Conservation (phyloP, 2,797 vertebrate species). For the Craterocephalus amniculus region DNA sequence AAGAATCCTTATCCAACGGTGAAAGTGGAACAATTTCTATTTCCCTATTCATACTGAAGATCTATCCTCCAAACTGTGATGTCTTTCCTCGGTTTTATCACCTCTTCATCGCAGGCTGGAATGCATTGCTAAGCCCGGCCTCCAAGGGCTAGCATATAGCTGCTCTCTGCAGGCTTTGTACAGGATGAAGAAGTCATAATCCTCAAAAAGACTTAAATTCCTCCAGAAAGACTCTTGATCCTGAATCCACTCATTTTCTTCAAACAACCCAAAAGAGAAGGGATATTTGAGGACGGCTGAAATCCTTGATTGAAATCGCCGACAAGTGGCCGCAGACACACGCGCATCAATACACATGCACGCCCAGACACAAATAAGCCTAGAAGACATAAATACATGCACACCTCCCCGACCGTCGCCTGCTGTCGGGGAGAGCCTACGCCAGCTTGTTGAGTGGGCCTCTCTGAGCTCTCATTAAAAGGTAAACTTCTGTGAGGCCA, state of each 20-base stretch:
- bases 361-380: conserved; percentile 38
- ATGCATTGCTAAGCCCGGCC: conserved; percentile 74
- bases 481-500: conserved; percentile 85
- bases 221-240: conserved; percentile 88
- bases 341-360: conserved; percentile 17
- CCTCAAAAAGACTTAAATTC: conserved; percentile 90
- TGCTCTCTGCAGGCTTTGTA: conserved; percentile 82
- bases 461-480: conserved; percentile 86
- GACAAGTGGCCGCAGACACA: conserved; percentile 71
- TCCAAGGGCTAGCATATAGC: conserved; percentile 79
- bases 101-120: conserved; percentile 66
- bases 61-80: conserved; percentile 53
- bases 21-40: conserved; percentile 54
- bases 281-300: conserved; percentile 78
- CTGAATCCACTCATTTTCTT: conserved; percentile 88
- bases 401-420: conserved; percentile 47
- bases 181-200: conserved; percentile 88
- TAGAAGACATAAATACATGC: conserved; percentile 42
- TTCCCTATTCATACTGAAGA: conserved; percentile 67
- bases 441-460: conserved; percentile 67
- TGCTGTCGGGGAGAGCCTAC: conserved; percentile 63
- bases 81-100: conserved; percentile 75
- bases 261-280: conserved; percentile 83
- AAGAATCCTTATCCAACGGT: conserved; percentile 28
- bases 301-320: conserved; percentile 84